These are phyloP conservation scores for Drosophila tsacasi DNA, from an alignment of 1,140 invertebrate genomes.

Conservation along the genomic window DNA sequence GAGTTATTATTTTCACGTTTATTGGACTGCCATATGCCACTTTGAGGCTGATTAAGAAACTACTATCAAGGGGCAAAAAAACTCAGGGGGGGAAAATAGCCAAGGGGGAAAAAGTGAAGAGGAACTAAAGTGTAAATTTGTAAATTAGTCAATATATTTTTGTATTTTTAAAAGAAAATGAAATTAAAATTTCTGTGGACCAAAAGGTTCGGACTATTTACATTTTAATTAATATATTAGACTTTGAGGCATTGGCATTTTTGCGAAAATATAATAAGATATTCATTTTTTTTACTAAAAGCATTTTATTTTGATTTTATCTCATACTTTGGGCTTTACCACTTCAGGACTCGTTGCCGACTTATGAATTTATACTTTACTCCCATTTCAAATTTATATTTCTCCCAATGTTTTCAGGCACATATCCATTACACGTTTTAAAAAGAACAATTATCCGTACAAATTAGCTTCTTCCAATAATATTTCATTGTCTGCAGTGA, in stretches of 20 bases:
- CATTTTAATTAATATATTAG: neutral
- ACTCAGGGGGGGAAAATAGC: neutral
- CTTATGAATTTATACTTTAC: too few species aligned
- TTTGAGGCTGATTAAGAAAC: constrained; percentile 1
- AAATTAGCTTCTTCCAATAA: neutral
- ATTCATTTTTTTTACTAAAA: too few species aligned
- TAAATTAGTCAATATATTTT: too few species aligned
- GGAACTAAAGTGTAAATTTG: neutral
- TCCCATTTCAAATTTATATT: neutral
- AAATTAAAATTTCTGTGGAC: neutral
- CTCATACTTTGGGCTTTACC: too few species aligned
- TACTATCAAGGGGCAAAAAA: neutral
- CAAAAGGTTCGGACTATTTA: too few species aligned
- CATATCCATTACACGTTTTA: too few species aligned
- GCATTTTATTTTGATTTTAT: too few species aligned
- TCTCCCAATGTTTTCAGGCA: neutral
- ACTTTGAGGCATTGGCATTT: too few species aligned
- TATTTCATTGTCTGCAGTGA: neutral
- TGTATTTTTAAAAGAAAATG: neutral
- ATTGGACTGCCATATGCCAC: constrained; percentile 21
- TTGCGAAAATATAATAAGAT: too few species aligned
- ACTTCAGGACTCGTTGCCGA: neutral
- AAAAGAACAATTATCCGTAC: neutral
- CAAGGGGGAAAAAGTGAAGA: constrained; percentile 7
- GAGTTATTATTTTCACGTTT: neutral